These are phyloP conservation scores for Barbus barbus DNA, from an alignment of 2,113 vertebrate species.

Conservation along the genomic window DNA sequence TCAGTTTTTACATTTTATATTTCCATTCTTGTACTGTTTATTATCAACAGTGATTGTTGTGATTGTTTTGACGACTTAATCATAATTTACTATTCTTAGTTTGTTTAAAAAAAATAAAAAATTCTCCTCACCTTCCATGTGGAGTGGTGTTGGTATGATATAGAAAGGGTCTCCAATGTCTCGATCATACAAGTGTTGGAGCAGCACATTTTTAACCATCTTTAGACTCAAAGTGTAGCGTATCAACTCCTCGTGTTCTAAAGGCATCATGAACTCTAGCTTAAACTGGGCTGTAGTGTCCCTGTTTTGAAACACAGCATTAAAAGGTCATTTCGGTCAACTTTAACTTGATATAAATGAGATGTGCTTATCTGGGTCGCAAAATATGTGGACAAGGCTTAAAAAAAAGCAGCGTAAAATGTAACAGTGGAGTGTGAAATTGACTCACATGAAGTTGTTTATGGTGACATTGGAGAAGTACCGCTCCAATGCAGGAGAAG, in stretches of 20 bases:
- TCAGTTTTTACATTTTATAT: background rate
- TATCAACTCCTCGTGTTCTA: conserved; percentile 58
- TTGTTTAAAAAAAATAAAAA: background rate
- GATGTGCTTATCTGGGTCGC: background rate
- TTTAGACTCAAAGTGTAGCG: conserved; percentile 68
- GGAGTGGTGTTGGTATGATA: conserved; percentile 9
- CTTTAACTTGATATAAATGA: background rate
- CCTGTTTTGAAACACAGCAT: conserved; percentile 45
- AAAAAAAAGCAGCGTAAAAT: background rate
- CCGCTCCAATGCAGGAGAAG: conserved; percentile 72
- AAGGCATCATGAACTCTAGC: conserved; percentile 70
- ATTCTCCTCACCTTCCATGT: background rate
- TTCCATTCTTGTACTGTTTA: background rate
- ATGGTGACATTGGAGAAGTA: conserved; percentile 66
- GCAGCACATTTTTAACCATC: conserved; percentile 71
- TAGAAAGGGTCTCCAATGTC: conserved; percentile 18
- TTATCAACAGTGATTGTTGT: background rate
- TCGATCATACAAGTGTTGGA: conserved; percentile 72
- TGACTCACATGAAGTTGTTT: conserved; percentile 60
- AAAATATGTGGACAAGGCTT: background rate
- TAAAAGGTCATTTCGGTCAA: background rate
- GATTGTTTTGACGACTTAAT: background rate
- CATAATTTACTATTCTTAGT: background rate
- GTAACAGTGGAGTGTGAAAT: background rate
- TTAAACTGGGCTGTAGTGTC: conserved; percentile 59